These are phyloP conservation scores for Mythimna lalbum DNA, from an alignment of 2,888 invertebrate species.

Conservation along the genomic window DNA sequence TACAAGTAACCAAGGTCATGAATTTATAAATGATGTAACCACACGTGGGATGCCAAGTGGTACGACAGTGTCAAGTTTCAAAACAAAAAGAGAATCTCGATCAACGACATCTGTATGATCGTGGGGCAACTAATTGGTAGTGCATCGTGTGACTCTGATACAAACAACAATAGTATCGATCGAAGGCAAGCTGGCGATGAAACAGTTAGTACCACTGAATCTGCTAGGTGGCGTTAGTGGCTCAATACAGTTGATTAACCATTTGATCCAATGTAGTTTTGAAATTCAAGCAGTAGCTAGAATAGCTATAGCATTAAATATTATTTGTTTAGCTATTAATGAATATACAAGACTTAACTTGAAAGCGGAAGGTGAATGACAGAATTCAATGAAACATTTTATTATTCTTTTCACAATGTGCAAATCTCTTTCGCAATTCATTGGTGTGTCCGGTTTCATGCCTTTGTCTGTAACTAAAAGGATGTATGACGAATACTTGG, in stretches of 20 bases:
- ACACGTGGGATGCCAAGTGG: conserved; percentile 64
- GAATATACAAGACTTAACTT: conserved; percentile 13
- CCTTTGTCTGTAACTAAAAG: conserved; percentile 53
- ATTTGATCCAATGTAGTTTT: background rate
- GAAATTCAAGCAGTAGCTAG: no score
- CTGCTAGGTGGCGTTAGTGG: conserved; percentile 47
- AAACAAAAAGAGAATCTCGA: conserved; percentile 42
- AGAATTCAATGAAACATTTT: conserved; percentile 31
- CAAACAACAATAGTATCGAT: conserved; percentile 32
- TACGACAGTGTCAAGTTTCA: conserved; percentile 54
- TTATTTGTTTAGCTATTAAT: conserved; percentile 6
- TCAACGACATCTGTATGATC: conserved; percentile 68
- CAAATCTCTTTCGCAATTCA: conserved; percentile 59
- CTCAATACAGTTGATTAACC: background rate
- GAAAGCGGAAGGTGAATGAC: conserved; percentile 36
- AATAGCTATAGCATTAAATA: background rate
- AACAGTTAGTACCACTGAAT: background rate
- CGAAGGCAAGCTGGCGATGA: conserved; percentile 9
- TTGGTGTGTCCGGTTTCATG: conserved; percentile 58
- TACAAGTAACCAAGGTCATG: conserved; percentile 66
- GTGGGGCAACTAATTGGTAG: conserved; percentile 50
- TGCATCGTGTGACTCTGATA: conserved; percentile 26
- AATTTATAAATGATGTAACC: conserved; percentile 67
- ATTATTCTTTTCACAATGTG: conserved; percentile 50
- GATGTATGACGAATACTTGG: conserved; percentile 64